Base-by-base conservation (phyloP, 1,140 invertebrate species). In the Scaptomyza graminum region DNA sequence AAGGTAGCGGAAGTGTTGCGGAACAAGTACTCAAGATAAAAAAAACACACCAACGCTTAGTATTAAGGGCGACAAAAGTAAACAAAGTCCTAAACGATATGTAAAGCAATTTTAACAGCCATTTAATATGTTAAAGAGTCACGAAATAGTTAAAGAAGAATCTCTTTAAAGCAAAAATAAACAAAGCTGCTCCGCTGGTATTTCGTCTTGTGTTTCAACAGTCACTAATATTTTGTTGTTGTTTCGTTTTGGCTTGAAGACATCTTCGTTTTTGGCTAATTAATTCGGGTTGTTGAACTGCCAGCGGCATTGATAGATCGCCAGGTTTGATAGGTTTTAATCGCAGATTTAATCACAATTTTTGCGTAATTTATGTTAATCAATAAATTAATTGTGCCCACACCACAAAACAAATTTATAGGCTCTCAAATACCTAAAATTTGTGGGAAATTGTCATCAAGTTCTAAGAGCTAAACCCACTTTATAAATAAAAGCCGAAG, bases 281-380 rank as follows among this genome's bases (percentile, higher is more conserved):
- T 67, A 49, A 79, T 88, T 57, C 73, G 79, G 82, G 83, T 88
- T 87, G 68, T 79, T 87, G 82, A 87, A 87, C 82, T 65, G 79
- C 75, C 57, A 64, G 49, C 72, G 67, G 60, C 16, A 52, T 51
- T 87, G 82, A 85, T 75, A 66, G 74, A 87, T 82, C 75, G 71
- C 56, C 74, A 71, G 44, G 37, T n/a, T 64, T 54, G 39, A n/a
- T 49, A 9, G 67, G 82, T 65, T 47, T 41, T 71, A 79, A 64
- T 81, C 82, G 81, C n/a, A n/a, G 60, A 51, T 77, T 81, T 78
- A 43, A 60, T 39, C 70, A 72, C 68, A 61, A 61, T 71, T 66
- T 50, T 47, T 43, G 43, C 51, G 54, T 74, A 78, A 75, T 76
- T 78, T 88, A 71, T 69, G 60, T 41, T 60, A 62, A 64, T 73